Conservation (phyloP, 2,888 invertebrate genomes). For the Cotesia congregata region DNA sequence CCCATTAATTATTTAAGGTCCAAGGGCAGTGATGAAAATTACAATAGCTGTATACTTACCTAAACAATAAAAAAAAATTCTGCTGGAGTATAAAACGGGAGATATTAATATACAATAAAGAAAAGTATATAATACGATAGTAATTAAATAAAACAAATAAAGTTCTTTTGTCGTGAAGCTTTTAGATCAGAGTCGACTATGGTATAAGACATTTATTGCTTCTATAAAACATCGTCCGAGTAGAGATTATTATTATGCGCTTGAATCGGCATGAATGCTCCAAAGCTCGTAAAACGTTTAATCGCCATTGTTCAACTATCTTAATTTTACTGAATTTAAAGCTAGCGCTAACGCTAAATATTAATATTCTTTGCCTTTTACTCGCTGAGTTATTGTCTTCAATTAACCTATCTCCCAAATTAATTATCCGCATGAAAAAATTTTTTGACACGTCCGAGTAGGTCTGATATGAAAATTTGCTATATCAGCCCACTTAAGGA, state of each 20-base stretch:
- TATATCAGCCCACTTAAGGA: no score
- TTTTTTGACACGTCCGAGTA: no score
- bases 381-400: background rate
- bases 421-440: no score
- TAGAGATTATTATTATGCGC: slow-evolving; percentile 33
- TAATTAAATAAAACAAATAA: slow-evolving; percentile 22
- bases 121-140: background rate
- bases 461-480: no score
- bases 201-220: slow-evolving; percentile 56
- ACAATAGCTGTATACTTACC: background rate
- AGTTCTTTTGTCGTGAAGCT: slow-evolving; percentile 2
- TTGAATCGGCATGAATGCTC: slow-evolving; percentile 31
- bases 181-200: slow-evolving; percentile 8
- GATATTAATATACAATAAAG: background rate
- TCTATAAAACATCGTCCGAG: slow-evolving; percentile 52
- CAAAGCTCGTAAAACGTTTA: slow-evolving; percentile 47
- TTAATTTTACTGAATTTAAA: slow-evolving; percentile 25
- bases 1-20: background rate
- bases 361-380: slow-evolving; percentile 9
- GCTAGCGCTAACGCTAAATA: slow-evolving; percentile 1
- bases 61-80: background rate
- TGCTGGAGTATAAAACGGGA: background rate
- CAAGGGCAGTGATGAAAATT: background rate
- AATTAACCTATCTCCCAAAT: background rate
- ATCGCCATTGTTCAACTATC: slow-evolving; percentile 45